Evolutionary conservation across 2,888 invertebrate species (phyloP).

Genomic region (Drosophila neoperkinsi): DNA sequence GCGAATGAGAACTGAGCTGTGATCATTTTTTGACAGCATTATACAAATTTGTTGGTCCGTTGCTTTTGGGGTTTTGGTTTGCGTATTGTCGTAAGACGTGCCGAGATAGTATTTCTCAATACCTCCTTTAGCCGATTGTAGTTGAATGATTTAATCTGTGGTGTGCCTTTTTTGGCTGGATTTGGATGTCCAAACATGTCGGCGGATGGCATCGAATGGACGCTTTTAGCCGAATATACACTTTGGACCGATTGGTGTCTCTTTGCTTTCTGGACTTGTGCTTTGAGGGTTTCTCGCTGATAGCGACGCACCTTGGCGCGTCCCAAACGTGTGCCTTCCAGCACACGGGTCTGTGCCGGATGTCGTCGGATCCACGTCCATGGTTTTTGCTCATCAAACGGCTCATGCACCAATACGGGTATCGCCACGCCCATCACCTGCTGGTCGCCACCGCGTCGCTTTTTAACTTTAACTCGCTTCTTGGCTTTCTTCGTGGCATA

Average conservation of each 20-base stretch:
- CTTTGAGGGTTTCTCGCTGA: background rate
- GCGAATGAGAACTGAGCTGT: background rate
- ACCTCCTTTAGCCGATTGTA: conserved; percentile 8
- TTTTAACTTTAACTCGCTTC: background rate
- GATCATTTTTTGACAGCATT: background rate
- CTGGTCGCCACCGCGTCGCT: background rate
- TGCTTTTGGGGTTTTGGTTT: background rate
- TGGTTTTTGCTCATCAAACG: conserved; percentile 38
- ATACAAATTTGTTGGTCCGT: background rate
- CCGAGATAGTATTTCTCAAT: background rate
- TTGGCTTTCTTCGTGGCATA: background rate
- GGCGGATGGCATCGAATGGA: background rate
- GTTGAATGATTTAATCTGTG: conserved; percentile 4
- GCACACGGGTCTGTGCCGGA: conserved; percentile 23
- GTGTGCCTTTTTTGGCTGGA: background rate
- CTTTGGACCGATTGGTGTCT: conserved; percentile 4
- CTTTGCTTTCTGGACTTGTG: background rate
- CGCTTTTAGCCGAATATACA: background rate
- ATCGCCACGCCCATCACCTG: conserved; percentile 17
- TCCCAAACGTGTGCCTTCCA: conserved; percentile 15
- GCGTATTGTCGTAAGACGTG: background rate
- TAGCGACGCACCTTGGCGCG: conserved; percentile 22
- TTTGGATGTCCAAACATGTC: conserved; percentile 19
- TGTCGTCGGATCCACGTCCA: conserved; percentile 53
- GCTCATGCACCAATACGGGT: conserved; percentile 41